Conservation (phyloP, 2,888 invertebrate genomes). For the Diadegma fenestrale region DNA sequence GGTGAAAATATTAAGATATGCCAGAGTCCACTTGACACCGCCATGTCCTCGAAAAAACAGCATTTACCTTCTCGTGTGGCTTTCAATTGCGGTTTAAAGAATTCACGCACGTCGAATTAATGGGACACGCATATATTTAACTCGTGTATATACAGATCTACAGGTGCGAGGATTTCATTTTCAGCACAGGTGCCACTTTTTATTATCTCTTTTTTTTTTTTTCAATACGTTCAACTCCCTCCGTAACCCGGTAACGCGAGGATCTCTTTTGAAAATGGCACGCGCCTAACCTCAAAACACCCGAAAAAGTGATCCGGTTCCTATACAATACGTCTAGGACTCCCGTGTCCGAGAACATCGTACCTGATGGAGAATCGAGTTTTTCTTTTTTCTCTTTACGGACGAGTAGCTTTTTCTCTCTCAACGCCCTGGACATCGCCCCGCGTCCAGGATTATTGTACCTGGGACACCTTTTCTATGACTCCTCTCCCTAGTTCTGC, state of each 20-base stretch:
- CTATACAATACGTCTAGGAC: neutral
- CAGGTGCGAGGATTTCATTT: slow-evolving; percentile 33
- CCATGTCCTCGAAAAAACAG: slow-evolving; percentile 11
- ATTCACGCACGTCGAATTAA: slow-evolving; percentile 27
- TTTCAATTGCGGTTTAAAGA: slow-evolving; percentile 23
- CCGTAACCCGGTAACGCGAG: neutral
- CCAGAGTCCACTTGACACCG: neutral
- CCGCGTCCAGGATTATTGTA: slow-evolving; percentile 42
- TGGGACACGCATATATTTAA: neutral
- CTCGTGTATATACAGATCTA: neutral
- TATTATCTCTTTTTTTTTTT: neutral
- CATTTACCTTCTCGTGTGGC: neutral
- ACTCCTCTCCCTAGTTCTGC: neutral
- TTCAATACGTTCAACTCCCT: neutral
- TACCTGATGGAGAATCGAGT: neutral
- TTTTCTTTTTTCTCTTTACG: slow-evolving; percentile 19
- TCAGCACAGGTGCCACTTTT: neutral
- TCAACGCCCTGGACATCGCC: slow-evolving; percentile 6
- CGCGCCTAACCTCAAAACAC: slow-evolving; percentile 25
- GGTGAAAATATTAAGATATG: slow-evolving; percentile 29
- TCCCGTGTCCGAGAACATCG: slow-evolving; percentile 2
- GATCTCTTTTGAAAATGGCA: slow-evolving; percentile 27
- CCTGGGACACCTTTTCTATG: slow-evolving; percentile 29
- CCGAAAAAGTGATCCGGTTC: slow-evolving; percentile 23
- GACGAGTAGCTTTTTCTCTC: neutral